These are phyloP conservation scores for Nesoenas mayeri DNA, from an alignment of 2,113 vertebrate genomes.

Conservation along the genomic window DNA sequence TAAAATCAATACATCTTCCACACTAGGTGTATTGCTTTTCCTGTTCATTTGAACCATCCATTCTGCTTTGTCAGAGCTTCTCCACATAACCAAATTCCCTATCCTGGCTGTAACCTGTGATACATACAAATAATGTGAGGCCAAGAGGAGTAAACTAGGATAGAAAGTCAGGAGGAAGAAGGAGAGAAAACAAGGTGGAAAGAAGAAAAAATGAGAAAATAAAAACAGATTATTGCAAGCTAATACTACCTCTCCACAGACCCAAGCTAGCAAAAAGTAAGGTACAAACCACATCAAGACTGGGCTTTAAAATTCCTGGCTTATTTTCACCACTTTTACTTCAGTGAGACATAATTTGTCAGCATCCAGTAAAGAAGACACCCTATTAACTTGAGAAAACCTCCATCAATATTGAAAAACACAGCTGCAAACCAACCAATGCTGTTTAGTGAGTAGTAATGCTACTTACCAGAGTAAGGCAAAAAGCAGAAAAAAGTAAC, in stretches of 20 bases:
- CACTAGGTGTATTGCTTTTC: background rate
- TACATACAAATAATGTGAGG: background rate
- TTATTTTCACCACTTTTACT: background rate
- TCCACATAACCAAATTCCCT: background rate
- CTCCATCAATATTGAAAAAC: background rate
- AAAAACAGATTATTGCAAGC: background rate
- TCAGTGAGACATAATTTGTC: background rate
- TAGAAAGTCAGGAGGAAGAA: background rate
- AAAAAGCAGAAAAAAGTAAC: background rate
- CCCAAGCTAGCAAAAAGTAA: background rate
- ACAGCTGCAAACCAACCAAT: background rate
- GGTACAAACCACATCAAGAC: background rate
- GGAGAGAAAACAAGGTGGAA: background rate
- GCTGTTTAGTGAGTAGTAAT: background rate
- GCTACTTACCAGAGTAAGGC: background rate
- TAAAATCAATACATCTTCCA: background rate
- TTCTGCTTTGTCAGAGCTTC: background rate
- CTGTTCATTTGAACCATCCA: background rate
- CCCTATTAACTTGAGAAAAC: background rate
- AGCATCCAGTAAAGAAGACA: background rate
- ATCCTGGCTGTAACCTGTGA: background rate
- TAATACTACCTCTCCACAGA: background rate
- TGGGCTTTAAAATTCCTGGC: background rate
- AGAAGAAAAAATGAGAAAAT: background rate
- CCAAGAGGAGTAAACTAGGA: background rate